Evolutionary conservation across 2,797 vertebrate species (phyloP).

Genomic region (Danionella dracula): DNA sequence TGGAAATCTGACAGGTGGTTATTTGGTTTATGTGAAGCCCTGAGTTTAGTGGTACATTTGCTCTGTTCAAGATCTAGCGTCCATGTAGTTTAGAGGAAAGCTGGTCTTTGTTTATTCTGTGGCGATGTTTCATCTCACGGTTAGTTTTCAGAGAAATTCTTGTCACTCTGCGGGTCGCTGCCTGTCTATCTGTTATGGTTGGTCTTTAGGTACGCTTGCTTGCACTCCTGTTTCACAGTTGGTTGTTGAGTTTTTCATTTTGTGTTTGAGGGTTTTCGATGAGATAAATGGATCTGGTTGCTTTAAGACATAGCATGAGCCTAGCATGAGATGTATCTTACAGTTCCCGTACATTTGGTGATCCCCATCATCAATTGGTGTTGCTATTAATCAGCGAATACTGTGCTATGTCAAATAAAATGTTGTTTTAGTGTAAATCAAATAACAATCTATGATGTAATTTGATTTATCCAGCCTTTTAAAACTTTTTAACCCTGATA

Average conservation of each 20-base stretch:
- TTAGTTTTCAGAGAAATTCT: conserved; percentile 21
- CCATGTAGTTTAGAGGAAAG: background rate
- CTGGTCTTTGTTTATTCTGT: conserved; percentile 19
- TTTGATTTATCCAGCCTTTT: too few relatives aligned
- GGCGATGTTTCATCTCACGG: background rate
- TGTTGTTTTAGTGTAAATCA: too few relatives aligned
- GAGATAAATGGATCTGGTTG: background rate
- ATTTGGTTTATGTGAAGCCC: conserved; percentile 8
- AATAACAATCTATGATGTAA: too few relatives aligned
- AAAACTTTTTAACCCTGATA: too few relatives aligned
- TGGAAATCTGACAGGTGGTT: conserved; percentile 5
- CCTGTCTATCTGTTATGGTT: conserved; percentile 8
- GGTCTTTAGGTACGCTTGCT: background rate
- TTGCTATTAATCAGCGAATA: background rate
- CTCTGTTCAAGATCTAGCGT: background rate
- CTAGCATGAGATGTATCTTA: background rate
- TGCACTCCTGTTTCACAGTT: conserved; percentile 2
- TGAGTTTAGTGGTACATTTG: conserved; percentile 2
- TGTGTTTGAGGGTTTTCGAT: background rate
- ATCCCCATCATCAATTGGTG: conserved; percentile 24
- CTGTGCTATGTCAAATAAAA: too few relatives aligned
- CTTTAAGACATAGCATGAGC: background rate
- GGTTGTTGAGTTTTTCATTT: background rate
- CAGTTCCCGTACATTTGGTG: conserved; percentile 23
- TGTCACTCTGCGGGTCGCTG: background rate